Conservation (phyloP, 1,140 invertebrate genomes). For the Cydia fagiglandana region DNA sequence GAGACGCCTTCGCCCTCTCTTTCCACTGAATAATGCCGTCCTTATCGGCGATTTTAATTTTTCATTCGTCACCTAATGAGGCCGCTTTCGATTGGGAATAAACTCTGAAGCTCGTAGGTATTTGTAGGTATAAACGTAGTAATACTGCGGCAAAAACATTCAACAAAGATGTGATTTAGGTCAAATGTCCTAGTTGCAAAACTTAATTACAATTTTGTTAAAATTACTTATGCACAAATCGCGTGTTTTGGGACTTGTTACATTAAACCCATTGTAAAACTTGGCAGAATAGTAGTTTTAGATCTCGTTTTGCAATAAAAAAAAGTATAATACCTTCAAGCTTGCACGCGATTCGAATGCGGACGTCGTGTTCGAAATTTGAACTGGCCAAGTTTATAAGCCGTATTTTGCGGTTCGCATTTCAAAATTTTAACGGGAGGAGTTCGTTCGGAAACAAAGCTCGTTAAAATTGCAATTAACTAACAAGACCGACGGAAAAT, state of each 20-base stretch:
- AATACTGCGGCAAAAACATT: slow-evolving; percentile 20
- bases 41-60: slow-evolving; percentile 49
- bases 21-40: slow-evolving; percentile 37
- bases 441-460: slow-evolving; percentile 22
- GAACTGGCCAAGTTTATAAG: slow-evolving; percentile 35
- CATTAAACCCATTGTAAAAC: slow-evolving; percentile 39
- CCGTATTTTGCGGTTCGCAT: slow-evolving; percentile 27
- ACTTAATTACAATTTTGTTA: slow-evolving; percentile 25
- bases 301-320: slow-evolving; percentile 46
- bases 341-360: slow-evolving; percentile 47
- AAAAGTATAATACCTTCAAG: slow-evolving; percentile 37
- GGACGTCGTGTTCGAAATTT: slow-evolving; percentile 42
- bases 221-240: slow-evolving; percentile 30
- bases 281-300: slow-evolving; percentile 43
- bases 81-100: slow-evolving; percentile 6
- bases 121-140: not conserved
- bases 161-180: not conserved
- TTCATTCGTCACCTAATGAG: slow-evolving; percentile 46
- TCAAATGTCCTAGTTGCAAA: slow-evolving; percentile 13
- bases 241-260: slow-evolving; percentile 45
- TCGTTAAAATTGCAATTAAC: slow-evolving; percentile 24
- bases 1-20: slow-evolving; percentile 41
- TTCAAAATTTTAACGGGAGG: slow-evolving; percentile 18
- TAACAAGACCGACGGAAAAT: slow-evolving; percentile 3
- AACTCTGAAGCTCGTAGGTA: slow-evolving; percentile 1